Percentiles rank a stretch among this genome's conserved stretches.
phyloP scores from a whole-genome alignment of 2,888 invertebrate species.

The Drosophila melanosoma region DNA sequence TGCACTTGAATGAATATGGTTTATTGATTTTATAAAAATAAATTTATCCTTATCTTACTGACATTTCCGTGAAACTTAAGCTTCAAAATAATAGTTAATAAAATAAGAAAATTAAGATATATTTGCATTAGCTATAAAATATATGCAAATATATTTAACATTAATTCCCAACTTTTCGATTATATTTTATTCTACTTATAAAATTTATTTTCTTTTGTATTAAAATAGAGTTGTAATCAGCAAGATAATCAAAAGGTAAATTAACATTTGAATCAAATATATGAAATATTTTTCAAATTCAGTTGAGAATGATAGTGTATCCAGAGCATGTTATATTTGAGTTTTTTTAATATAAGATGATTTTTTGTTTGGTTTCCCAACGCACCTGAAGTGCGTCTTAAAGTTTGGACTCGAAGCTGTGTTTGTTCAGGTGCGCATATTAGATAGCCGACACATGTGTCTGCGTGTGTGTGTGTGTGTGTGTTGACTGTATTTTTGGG shows the following conservation, averaged over 20 bases:
- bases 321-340: background rate
- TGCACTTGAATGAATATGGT: background rate
- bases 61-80: background rate
- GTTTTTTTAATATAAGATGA: background rate
- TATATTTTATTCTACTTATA: background rate
- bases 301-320: slow-evolving; percentile 19
- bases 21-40: background rate
- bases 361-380: slow-evolving; percentile 34
- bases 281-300: too few species aligned
- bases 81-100: background rate
- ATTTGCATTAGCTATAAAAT: background rate
- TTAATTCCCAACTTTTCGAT: background rate
- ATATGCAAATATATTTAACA: background rate
- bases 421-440: slow-evolving; percentile 74
- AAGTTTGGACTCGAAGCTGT: slow-evolving; percentile 50
- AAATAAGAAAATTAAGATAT: background rate
- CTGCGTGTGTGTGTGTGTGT: background rate
- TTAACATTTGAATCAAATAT: too few species aligned
- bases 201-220: background rate
- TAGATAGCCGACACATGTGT: slow-evolving; percentile 65
- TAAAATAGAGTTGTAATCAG: background rate
- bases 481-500: slow-evolving; percentile 52
- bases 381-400: slow-evolving; percentile 56
- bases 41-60: background rate
- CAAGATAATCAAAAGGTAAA: background rate